A percentile compares a stretch with the other conserved stretches of the same genome.
These are phyloP conservation scores for Boulengeromyrus knoepffleri DNA, from an alignment of 2,113 vertebrate species.

Conservation along the genomic window DNA sequence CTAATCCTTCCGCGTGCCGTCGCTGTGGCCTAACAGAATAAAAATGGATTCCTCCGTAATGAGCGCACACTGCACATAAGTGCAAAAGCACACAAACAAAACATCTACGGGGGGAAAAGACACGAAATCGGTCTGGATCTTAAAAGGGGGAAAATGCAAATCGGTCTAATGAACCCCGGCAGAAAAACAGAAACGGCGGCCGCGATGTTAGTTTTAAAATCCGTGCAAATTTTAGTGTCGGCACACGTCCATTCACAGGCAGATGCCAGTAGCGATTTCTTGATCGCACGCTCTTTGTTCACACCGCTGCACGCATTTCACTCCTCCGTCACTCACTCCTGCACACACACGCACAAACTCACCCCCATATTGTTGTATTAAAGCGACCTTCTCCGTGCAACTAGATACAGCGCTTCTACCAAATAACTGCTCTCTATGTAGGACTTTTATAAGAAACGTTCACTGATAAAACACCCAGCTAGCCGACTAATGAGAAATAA, in stretches of 20 bases:
- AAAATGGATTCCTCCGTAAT: conserved; percentile 18
- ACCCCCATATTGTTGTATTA: conserved; percentile 40
- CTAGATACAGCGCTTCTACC: not conserved
- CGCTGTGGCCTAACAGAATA: conserved; percentile 4
- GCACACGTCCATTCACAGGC: not conserved
- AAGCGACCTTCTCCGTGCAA: conserved; percentile 16
- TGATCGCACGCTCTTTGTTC: conserved; percentile 38
- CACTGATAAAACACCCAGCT: conserved; percentile 15
- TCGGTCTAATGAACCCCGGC: not conserved
- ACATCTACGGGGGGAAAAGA: not conserved
- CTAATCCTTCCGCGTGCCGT: not conserved
- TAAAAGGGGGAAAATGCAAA: not conserved
- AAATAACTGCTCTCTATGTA: not conserved
- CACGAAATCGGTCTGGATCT: not conserved
- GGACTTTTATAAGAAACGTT: conserved; percentile 17
- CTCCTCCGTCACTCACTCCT: conserved; percentile 10
- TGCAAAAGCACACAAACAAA: conserved; percentile 3
- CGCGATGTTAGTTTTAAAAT: not conserved
- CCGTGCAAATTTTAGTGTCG: not conserved
- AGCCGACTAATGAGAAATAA: conserved; percentile 21
- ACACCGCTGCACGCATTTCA: conserved; percentile 31
- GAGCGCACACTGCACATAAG: not conserved
- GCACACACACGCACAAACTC: conserved; percentile 25
- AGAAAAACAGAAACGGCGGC: not conserved
- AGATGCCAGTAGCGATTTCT: conserved; percentile 15